Conservation (phyloP, 1,140 invertebrate genomes). For the Drosophila asahinai region DNA sequence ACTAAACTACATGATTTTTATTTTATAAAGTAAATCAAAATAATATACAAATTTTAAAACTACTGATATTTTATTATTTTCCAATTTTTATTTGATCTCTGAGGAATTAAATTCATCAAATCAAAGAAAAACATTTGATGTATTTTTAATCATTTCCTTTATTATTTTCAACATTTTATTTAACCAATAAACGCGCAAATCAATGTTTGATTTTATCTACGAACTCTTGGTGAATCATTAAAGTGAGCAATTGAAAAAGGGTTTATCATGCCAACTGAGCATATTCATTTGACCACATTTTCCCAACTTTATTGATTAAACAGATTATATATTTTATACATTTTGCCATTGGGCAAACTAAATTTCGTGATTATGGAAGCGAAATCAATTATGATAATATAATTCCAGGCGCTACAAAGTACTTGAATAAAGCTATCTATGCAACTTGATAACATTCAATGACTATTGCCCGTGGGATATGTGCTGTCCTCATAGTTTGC, state of each 20-base stretch:
- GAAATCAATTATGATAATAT: slow-evolving; percentile 24
- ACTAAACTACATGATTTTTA: no score
- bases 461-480: background rate
- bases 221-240: slow-evolving; percentile 16
- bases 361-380: slow-evolving; percentile 4
- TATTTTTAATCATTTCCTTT: background rate
- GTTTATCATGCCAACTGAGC: slow-evolving; percentile 25
- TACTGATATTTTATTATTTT: background rate
- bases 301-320: slow-evolving; percentile 10
- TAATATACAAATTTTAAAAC: background rate
- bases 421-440: slow-evolving; percentile 13
- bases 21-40: background rate
- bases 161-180: no score
- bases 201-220: background rate
- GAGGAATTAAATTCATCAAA: background rate
- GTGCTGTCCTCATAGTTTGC: background rate
- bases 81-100: background rate
- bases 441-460: slow-evolving; percentile 9
- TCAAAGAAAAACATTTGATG: background rate
- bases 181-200: background rate
- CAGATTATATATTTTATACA: slow-evolving; percentile 13
- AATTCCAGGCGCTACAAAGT: slow-evolving; percentile 3
- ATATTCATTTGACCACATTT: slow-evolving; percentile 12
- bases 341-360: background rate
- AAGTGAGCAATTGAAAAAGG: slow-evolving; percentile 18